phyloP scores from a whole-genome alignment of 2,797 vertebrate genomes.

The Sebastes minor region DNA sequence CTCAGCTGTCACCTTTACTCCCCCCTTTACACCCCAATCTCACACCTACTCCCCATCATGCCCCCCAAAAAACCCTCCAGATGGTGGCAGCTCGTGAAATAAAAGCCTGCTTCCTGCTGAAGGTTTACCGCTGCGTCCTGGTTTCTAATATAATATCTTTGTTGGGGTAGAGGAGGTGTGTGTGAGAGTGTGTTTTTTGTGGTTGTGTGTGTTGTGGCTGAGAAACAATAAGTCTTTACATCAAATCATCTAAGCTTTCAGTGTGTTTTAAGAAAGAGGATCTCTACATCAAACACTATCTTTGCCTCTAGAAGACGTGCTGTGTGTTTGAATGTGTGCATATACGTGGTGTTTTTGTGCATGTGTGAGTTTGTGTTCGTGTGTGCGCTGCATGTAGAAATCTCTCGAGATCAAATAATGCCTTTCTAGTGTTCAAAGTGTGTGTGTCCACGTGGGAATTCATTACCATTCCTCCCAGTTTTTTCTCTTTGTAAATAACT shows the following conservation, averaged over 20 bases:
- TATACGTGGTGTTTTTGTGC: neutral
- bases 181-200: neutral
- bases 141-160: constrained; percentile 7
- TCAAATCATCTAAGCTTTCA: neutral
- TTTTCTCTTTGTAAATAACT: constrained; percentile 14
- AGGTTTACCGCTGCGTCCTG: constrained; percentile 21
- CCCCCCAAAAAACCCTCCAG: neutral
- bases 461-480: constrained; percentile 4
- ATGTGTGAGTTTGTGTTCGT: neutral
- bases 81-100: constrained; percentile 27
- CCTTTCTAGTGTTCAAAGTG: constrained; percentile 11
- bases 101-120: constrained; percentile 1
- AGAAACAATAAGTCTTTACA: neutral
- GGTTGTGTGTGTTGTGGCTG: neutral
- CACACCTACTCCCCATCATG: neutral
- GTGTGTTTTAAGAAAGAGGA: neutral
- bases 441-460: constrained; percentile 20
- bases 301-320: neutral
- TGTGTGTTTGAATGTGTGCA: neutral
- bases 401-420: constrained; percentile 19
- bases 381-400: neutral
- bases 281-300: neutral
- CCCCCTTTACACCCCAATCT: neutral
- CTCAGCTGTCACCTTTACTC: neutral
- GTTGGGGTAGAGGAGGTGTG: neutral